Evolutionary conservation across 2,797 vertebrate genomes (phyloP).

Genomic region (Chiroxiphia lanceolata): DNA sequence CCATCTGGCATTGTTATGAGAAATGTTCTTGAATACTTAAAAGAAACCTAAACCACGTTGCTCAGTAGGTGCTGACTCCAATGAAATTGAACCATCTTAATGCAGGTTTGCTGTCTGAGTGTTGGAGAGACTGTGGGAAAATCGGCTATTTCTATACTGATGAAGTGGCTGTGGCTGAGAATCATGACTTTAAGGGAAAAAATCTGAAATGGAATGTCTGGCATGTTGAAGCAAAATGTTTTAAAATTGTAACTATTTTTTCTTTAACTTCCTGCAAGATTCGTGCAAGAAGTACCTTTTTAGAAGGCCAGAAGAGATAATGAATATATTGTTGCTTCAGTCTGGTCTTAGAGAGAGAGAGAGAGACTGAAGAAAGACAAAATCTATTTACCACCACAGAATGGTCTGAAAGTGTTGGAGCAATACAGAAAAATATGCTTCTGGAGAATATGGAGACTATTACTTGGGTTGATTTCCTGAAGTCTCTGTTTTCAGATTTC

Average conservation of each 20-base stretch:
- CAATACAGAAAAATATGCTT: neutral
- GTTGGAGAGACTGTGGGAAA: slow-evolving; percentile 43
- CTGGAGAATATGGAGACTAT: neutral
- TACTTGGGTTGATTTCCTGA: neutral
- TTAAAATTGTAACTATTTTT: neutral
- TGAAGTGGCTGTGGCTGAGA: slow-evolving; percentile 53
- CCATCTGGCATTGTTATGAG: slow-evolving; percentile 4
- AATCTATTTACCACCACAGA: neutral
- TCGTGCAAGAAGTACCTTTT: neutral
- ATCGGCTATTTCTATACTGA: slow-evolving; percentile 1
- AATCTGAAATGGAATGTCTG: neutral
- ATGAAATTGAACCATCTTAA: slow-evolving; percentile 27
- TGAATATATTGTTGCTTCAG: neutral
- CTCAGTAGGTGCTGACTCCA: slow-evolving; percentile 54
- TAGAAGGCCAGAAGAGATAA: neutral
- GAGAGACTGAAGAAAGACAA: neutral
- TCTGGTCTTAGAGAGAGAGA: neutral
- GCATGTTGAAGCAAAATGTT: neutral
- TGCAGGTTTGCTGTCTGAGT: slow-evolving; percentile 10
- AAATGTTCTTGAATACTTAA: neutral
- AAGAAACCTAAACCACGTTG: slow-evolving; percentile 38
- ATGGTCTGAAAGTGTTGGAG: neutral
- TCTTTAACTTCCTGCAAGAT: neutral
- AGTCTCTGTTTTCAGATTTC: neutral
- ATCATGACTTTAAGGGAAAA: neutral